phyloP scores from a whole-genome alignment of 2,888 invertebrate genomes.

The Meghimatium bilineatum region DNA sequence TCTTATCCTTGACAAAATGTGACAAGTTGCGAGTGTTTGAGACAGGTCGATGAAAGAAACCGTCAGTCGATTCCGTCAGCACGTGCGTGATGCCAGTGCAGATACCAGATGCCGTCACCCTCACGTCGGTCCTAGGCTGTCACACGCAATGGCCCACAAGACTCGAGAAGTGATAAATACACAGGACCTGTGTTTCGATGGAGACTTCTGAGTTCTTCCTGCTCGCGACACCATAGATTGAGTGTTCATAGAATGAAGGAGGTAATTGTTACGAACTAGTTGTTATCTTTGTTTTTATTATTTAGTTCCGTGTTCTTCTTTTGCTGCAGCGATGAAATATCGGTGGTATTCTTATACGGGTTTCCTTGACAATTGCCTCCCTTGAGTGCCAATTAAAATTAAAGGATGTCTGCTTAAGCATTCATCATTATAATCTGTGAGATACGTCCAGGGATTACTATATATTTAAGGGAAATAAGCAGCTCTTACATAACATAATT shows the following conservation, averaged over 20 bases:
- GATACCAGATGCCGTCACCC: background rate
- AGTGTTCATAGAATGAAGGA: background rate
- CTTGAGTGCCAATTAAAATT: background rate
- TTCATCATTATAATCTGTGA: too few species aligned
- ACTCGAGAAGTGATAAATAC: background rate
- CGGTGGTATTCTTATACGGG: background rate
- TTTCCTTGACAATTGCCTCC: background rate
- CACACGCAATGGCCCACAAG: background rate
- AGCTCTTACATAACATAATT: too few species aligned
- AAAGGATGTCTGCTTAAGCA: background rate
- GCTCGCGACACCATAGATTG: background rate
- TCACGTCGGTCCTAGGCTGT: background rate
- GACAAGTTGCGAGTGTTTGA: constrained; percentile 9
- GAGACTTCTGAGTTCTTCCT: background rate
- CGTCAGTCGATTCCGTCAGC: constrained; percentile 19
- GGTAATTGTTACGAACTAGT: background rate
- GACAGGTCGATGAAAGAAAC: constrained; percentile 19
- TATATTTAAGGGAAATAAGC: too few species aligned
- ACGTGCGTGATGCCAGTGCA: background rate
- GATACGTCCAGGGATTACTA: too few species aligned
- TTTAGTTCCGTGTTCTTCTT: background rate
- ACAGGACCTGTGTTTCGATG: constrained; percentile 3
- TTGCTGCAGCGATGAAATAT: too few species aligned
- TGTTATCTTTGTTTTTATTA: background rate
- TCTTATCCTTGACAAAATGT: background rate